Evolutionary conservation across 2,888 invertebrate species (phyloP).

Genomic region (Cheilosia pagana): DNA sequence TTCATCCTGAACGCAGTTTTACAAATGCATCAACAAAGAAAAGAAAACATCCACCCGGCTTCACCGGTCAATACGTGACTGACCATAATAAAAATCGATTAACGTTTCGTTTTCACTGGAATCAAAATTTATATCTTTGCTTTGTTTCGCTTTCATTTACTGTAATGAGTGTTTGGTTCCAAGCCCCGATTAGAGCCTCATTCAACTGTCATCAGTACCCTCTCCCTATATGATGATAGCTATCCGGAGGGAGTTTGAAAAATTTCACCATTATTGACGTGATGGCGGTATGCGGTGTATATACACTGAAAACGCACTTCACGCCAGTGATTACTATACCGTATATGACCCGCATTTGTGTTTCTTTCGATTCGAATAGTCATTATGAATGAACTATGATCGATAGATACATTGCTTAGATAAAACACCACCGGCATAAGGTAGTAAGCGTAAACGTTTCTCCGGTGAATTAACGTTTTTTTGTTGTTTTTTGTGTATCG

Average conservation of each 20-base stretch:
- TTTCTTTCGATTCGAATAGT: constrained; percentile 15
- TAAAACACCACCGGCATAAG: constrained; percentile 37
- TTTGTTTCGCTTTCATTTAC: constrained; percentile 7
- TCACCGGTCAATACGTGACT: constrained; percentile 52
- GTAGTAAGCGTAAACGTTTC: constrained; percentile 44
- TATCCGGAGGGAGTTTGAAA: not conserved
- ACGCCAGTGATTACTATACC: constrained; percentile 30
- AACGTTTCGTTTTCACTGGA: constrained; percentile 39
- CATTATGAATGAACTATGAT: constrained; percentile 37
- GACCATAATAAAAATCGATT: constrained; percentile 58
- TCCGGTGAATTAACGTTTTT: constrained; percentile 35
- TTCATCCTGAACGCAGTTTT: no score
- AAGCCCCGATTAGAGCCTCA: constrained; percentile 42
- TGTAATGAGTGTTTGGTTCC: constrained; percentile 52
- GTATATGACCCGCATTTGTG: constrained; percentile 53
- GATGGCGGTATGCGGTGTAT: constrained; percentile 6
- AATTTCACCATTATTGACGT: constrained; percentile 21
- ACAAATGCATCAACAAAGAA: not conserved
- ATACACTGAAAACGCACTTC: constrained; percentile 16
- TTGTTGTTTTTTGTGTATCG: constrained; percentile 15
- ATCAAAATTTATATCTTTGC: not conserved
- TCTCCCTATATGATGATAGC: no score
- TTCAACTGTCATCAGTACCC: constrained; percentile 49
- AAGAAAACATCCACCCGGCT: constrained; percentile 17
- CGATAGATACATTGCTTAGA: constrained; percentile 54